phyloP scores from a whole-genome alignment of 2,797 vertebrate species.

The Mycteria americana region DNA sequence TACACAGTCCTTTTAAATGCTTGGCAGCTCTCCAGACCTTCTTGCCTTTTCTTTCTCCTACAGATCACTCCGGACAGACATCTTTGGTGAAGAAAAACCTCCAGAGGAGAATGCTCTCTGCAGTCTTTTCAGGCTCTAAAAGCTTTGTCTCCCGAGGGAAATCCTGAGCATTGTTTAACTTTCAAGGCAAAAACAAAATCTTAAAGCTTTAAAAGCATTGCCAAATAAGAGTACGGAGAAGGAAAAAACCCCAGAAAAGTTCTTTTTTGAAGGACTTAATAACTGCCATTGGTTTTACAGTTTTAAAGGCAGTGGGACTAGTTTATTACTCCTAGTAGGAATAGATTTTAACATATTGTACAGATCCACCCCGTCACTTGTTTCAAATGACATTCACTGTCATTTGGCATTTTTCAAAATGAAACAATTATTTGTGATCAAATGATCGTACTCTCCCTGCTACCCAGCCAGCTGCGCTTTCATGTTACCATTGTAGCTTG shows the following conservation, averaged over 20 bases:
- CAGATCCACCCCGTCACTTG: neutral
- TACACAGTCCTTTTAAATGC: neutral
- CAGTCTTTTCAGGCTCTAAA: neutral
- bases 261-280: neutral
- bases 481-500: neutral
- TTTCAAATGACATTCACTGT: neutral
- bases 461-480: neutral
- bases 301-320: neutral
- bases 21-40: conserved; percentile 8
- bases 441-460: neutral
- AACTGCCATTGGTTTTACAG: neutral
- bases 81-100: neutral
- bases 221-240: neutral
- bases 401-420: neutral
- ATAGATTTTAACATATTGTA: neutral
- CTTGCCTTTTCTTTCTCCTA: neutral
- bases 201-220: neutral
- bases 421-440: neutral
- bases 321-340: neutral
- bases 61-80: neutral
- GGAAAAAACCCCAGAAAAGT: neutral
- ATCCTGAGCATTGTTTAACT: neutral
- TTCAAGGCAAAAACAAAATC: neutral
- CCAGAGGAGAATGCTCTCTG: neutral
- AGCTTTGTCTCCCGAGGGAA: neutral